phyloP scores from a whole-genome alignment of 2,797 vertebrate genomes.

The Eutrigla gurnardus region DNA sequence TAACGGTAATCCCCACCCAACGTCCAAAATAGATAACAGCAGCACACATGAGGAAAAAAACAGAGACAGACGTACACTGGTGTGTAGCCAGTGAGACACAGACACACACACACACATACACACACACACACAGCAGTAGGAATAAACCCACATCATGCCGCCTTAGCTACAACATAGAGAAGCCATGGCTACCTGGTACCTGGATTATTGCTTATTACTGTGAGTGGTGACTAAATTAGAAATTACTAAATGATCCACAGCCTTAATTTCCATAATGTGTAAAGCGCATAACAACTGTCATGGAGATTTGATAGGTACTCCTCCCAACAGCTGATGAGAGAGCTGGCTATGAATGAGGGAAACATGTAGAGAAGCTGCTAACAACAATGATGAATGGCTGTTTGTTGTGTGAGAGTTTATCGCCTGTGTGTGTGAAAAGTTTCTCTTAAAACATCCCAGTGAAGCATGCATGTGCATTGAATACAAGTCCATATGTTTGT shows the following conservation, averaged over 20 bases:
- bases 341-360: background rate
- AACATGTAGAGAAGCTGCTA: background rate
- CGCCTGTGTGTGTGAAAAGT: slow-evolving; percentile 17
- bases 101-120: slow-evolving; percentile 17
- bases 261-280: slow-evolving; percentile 54
- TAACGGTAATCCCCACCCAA: slow-evolving; percentile 59
- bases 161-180: slow-evolving; percentile 10
- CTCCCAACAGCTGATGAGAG: slow-evolving; percentile 20
- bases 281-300: slow-evolving; percentile 42
- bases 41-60: slow-evolving; percentile 27
- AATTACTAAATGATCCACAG: slow-evolving; percentile 52
- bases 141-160: slow-evolving; percentile 28
- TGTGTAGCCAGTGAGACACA: slow-evolving; percentile 5
- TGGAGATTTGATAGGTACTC: slow-evolving; percentile 35
- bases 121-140: slow-evolving; percentile 20
- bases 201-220: background rate
- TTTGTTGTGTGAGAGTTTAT: slow-evolving; percentile 9
- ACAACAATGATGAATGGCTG: slow-evolving; percentile 6
- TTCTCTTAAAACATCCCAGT: slow-evolving; percentile 39
- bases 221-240: slow-evolving; percentile 55
- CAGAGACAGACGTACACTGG: slow-evolving; percentile 17
- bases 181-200: slow-evolving; percentile 25
- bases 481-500: slow-evolving; percentile 11
- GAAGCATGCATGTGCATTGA: slow-evolving; percentile 1
- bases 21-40: slow-evolving; percentile 20